A percentile compares a stretch with the other conserved stretches of the same genome.
Conservation (phyloP, 2,888 invertebrate species). For the Oegoconia quadripuncta region DNA sequence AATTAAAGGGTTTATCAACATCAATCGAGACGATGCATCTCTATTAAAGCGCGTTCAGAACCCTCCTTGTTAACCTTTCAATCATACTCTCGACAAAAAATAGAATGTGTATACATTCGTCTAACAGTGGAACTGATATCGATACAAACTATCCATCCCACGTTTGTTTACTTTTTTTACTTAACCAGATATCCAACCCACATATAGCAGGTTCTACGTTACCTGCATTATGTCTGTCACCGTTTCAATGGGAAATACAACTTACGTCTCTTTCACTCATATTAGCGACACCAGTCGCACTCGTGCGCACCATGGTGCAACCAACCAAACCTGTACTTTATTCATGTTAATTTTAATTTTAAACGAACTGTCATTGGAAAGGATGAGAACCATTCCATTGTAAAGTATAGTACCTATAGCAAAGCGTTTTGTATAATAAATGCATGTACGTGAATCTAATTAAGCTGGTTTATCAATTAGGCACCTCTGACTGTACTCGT, state of each 20-base stretch:
- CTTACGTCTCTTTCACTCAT: slow-evolving; percentile 15
- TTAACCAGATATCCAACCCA: slow-evolving; percentile 32
- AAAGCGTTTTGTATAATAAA: too few species aligned
- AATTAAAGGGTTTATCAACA: slow-evolving; percentile 52
- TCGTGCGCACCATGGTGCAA: background rate
- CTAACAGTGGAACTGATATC: slow-evolving; percentile 29
- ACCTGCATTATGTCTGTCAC: slow-evolving; percentile 53
- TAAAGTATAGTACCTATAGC: too few species aligned
- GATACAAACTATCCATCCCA: slow-evolving; percentile 26
- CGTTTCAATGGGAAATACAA: slow-evolving; percentile 37
- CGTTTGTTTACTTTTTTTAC: slow-evolving; percentile 59
- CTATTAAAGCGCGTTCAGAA: slow-evolving; percentile 28
- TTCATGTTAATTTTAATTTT: too few species aligned
- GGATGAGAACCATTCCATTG: too few species aligned
- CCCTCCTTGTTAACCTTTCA: too few species aligned
- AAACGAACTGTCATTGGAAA: too few species aligned
- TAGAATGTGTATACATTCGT: too few species aligned
- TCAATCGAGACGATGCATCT: slow-evolving; percentile 24
- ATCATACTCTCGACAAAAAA: too few species aligned
- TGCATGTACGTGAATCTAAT: too few species aligned
- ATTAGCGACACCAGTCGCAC: slow-evolving; percentile 24
- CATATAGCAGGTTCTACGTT: slow-evolving; percentile 43
- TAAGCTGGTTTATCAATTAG: too few species aligned
- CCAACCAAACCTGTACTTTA: slow-evolving; percentile 2
- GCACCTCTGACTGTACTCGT: too few species aligned